Conservation (phyloP, 2,113 vertebrate species). For the Thamnaconus septentrionalis region DNA sequence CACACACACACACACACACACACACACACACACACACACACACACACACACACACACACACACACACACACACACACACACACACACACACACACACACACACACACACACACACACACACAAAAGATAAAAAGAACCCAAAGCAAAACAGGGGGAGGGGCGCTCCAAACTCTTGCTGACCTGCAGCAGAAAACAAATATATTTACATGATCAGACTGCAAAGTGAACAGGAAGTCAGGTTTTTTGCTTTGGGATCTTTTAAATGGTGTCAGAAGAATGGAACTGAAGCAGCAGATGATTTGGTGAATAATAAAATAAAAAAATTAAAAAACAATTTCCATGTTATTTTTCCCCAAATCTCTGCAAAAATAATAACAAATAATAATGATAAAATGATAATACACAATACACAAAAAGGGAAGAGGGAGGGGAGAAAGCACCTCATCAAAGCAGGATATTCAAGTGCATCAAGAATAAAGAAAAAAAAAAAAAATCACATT, state of each 20-base stretch:
- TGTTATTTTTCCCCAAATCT: neutral
- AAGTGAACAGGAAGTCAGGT: constrained; percentile 47
- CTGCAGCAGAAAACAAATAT: constrained; percentile 63
- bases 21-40: no score
- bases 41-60: no score
- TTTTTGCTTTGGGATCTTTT: constrained; percentile 55
- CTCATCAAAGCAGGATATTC: neutral
- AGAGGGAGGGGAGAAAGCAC: neutral
- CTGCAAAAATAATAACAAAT: no score
- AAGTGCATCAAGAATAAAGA: neutral
- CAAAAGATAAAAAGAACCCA: constrained; percentile 11
- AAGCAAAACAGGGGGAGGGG: constrained; percentile 34
- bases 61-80: no score
- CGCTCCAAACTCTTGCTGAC: constrained; percentile 51
- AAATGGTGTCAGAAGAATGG: neutral
- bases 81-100: no score
- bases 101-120: neutral
- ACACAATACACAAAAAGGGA: no score
- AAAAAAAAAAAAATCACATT: neutral
- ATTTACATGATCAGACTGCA: constrained; percentile 35
- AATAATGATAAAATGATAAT: no score
- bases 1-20: no score
- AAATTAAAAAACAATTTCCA: neutral
- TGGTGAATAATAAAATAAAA: constrained; percentile 15
- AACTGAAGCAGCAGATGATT: constrained; percentile 28